A percentile compares a stretch with the other conserved stretches of the same genome.
phyloP scores from a whole-genome alignment of 2,113 vertebrate genomes.

The Monarcha castaneiventris region DNA sequence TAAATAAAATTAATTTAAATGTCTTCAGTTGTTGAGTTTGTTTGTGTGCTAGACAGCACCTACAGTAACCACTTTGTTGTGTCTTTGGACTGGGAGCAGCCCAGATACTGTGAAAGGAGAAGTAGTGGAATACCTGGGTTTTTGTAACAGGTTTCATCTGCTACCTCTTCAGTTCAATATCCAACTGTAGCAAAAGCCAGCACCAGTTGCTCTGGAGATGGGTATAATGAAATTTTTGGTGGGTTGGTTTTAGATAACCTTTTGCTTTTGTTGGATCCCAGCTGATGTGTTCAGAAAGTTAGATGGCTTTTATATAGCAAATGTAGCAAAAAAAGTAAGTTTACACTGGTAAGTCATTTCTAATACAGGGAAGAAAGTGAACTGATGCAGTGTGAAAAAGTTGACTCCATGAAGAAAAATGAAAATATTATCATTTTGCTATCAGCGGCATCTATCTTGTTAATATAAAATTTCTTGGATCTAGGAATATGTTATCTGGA shows the following conservation, averaged over 20 bases:
- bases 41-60: neutral
- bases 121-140: neutral
- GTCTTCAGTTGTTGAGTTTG: conserved; percentile 12
- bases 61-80: neutral
- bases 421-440: neutral
- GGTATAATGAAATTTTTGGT: neutral
- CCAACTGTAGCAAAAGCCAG: neutral
- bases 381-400: neutral
- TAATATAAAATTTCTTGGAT: neutral
- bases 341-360: neutral
- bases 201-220: neutral
- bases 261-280: neutral
- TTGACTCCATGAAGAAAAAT: neutral
- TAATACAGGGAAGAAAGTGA: neutral
- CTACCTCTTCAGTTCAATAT: neutral
- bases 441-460: neutral
- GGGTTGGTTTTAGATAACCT: neutral
- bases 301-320: neutral
- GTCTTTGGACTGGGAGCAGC: neutral
- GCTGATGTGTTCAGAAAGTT: neutral
- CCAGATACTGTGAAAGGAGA: neutral
- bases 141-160: neutral
- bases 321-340: neutral
- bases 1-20: conserved; percentile 69
- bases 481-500: neutral